These are phyloP conservation scores for Callaeas wilsoni DNA, from an alignment of 2,113 vertebrate genomes.

Conservation along the genomic window DNA sequence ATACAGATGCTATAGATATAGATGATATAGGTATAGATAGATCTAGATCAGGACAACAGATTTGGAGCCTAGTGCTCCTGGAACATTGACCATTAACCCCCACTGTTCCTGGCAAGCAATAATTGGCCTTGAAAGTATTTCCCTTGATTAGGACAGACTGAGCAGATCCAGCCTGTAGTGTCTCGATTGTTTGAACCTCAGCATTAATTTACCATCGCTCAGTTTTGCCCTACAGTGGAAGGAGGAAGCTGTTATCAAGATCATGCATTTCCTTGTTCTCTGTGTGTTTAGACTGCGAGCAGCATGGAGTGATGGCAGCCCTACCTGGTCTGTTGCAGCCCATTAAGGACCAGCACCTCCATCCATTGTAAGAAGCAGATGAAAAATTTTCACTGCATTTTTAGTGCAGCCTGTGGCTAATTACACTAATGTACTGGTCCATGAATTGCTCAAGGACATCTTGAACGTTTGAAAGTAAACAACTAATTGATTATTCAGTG, in stretches of 20 bases:
- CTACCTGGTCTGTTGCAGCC: not conserved
- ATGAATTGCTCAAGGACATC: not conserved
- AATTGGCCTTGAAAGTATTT: not conserved
- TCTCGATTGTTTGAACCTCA: not conserved
- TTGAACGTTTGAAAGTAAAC: not conserved
- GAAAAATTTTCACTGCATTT: not conserved
- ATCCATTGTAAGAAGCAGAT: not conserved
- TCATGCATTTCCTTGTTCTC: not conserved
- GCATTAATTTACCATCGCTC: not conserved
- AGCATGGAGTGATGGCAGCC: accelerated
- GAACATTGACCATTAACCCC: not conserved
- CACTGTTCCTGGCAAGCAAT: not conserved
- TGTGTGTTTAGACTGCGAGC: not conserved
- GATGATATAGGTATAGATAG: not conserved
- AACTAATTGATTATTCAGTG: not conserved
- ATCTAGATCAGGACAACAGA: not conserved
- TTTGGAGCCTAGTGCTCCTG: not conserved
- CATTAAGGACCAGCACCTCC: not conserved
- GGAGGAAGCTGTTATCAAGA: not conserved
- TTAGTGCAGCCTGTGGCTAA: not conserved
- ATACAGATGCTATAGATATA: not conserved
- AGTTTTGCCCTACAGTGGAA: not conserved
- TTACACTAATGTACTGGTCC: not conserved
- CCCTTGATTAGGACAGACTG: not conserved
- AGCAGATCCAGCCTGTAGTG: not conserved